A percentile compares a stretch with the other conserved stretches of the same genome.
Conservation (phyloP, 2,113 vertebrate genomes). For the Grantiella picta region DNA sequence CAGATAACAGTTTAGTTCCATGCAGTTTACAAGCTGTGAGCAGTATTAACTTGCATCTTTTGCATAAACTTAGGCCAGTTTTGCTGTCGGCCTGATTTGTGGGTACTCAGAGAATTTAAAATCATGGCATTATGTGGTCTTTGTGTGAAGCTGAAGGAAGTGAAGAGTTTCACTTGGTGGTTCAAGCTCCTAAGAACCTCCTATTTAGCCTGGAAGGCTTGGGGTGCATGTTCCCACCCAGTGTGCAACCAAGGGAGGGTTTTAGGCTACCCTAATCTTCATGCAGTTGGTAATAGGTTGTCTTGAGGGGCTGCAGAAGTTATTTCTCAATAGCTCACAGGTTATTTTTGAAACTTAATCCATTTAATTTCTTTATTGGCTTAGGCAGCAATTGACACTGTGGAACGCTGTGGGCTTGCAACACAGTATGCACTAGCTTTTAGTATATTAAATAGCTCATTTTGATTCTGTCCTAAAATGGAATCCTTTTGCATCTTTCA, state of each 20-base stretch:
- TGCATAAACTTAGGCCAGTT: background rate
- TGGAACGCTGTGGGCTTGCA: background rate
- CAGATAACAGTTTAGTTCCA: constrained; percentile 1
- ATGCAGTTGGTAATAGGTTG: background rate
- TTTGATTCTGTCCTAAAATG: constrained; percentile 32
- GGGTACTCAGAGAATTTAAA: background rate
- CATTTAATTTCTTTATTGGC: constrained; percentile 52
- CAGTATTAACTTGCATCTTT: background rate
- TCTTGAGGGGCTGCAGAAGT: background rate
- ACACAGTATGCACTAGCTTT: background rate
- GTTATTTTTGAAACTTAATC: constrained; percentile 42
- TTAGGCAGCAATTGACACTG: constrained; percentile 7
- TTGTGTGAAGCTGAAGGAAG: background rate
- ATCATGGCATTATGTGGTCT: background rate
- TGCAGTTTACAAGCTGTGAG: background rate
- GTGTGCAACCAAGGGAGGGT: background rate
- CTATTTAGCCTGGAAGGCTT: background rate
- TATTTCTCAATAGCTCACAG: background rate
- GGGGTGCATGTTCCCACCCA: background rate
- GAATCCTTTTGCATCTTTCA: constrained; percentile 12
- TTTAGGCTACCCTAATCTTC: background rate
- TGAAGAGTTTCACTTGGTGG: background rate
- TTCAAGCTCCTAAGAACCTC: background rate
- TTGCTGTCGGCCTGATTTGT: background rate
- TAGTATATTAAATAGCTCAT: constrained; percentile 41